phyloP scores from a whole-genome alignment of 2,888 invertebrate species.

The Lacanobia oleracea region DNA sequence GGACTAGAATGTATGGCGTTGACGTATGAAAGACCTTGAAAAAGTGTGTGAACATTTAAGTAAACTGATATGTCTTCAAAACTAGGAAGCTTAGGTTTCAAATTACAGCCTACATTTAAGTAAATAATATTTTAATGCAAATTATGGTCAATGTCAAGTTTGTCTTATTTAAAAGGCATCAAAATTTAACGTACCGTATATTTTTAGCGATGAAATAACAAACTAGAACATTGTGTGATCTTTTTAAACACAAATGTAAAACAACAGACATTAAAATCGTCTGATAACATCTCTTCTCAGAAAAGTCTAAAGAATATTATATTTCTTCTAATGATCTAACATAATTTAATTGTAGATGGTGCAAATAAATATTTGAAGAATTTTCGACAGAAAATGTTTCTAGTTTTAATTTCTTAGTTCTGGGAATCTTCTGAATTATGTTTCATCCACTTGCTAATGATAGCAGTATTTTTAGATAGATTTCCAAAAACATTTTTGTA shows the following conservation, averaged over 20 bases:
- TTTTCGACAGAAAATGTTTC: neutral
- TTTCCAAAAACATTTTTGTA: neutral
- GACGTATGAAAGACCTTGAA: neutral
- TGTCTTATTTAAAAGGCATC: neutral
- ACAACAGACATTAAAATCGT: slow-evolving; percentile 40
- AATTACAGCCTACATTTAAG: slow-evolving; percentile 8
- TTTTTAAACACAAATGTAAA: slow-evolving; percentile 16
- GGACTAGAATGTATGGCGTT: neutral
- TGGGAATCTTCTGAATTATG: neutral
- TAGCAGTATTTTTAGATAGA: neutral
- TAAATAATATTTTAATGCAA: slow-evolving; percentile 2
- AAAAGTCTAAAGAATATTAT: slow-evolving; percentile 45
- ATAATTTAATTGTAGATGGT: slow-evolving; percentile 33
- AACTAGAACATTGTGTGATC: slow-evolving; percentile 29
- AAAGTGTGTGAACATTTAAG: slow-evolving; percentile 5
- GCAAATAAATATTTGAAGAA: slow-evolving; percentile 24
- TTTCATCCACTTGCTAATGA: neutral
- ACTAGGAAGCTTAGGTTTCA: neutral
- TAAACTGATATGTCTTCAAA: slow-evolving; percentile 19
- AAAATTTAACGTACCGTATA: neutral
- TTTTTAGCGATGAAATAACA: slow-evolving; percentile 22
- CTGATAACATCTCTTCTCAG: slow-evolving; percentile 45
- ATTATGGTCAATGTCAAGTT: neutral
- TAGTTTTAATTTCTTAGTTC: slow-evolving; percentile 14
- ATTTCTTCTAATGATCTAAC: slow-evolving; percentile 35